Conservation (phyloP, 2,797 vertebrate species). For the Sebastes itinus region DNA sequence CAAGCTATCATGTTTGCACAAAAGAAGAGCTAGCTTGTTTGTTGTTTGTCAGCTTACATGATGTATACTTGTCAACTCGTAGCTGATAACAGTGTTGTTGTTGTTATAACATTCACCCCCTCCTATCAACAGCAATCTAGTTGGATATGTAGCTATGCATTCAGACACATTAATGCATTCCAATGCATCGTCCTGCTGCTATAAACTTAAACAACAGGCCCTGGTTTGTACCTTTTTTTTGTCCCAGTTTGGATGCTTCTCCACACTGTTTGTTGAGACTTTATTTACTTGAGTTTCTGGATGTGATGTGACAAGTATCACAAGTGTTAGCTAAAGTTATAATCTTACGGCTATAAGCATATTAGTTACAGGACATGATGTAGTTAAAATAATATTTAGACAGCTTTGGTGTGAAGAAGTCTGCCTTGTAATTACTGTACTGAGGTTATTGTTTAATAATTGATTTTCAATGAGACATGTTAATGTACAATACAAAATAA, state of each 20-base stretch:
- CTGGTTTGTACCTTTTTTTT: not conserved
- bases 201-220: not conserved
- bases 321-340: conserved; percentile 17
- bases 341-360: not conserved
- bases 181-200: too few species aligned
- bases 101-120: not conserved
- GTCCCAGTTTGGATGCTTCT: not conserved
- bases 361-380: not conserved
- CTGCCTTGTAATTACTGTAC: too few species aligned
- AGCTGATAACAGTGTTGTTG: conserved; percentile 12
- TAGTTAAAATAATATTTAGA: not conserved
- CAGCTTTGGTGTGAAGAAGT: not conserved
- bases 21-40: conserved; percentile 58
- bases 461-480: not conserved
- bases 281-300: not conserved
- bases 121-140: too few species aligned
- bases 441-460: too few species aligned
- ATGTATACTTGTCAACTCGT: not conserved
- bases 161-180: not conserved
- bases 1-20: conserved; percentile 63
- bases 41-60: conserved; percentile 4
- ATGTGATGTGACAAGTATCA: conserved; percentile 2
- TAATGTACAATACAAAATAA: not conserved
- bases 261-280: not conserved
- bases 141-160: not conserved